Base-by-base conservation (phyloP, 2,113 vertebrate species). In the Oncorhynchus clarkii region DNA sequence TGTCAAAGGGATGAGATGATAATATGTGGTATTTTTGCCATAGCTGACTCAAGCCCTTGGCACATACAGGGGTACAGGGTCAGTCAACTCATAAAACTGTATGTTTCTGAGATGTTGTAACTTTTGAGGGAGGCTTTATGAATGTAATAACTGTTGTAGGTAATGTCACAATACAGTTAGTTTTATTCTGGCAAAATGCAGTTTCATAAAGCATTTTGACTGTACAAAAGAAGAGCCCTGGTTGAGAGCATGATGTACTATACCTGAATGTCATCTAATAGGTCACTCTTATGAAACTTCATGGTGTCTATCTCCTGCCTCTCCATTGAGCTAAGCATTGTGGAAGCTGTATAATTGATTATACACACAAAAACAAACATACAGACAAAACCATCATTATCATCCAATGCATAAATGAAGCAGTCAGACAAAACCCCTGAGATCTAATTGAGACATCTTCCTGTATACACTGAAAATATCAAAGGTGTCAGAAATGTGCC, bases 191-290 rank as follows among this genome's bases (percentile, higher is more conserved):
- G 5, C 20, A 64, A 16, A 64, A 22, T 64, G 2, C n/a, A 64
- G n/a, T 22, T 14, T 22, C 60, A 39, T 39, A 66, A 66, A 20
- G 20, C 59, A n/a, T 22, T 60, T 60, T 60, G 59, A 62, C 59
- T 62, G 59, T 22, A 11, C 5, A 24, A 9, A 62, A n/a, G n/a
- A 62, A 62, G 0, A 62, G 39, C 39, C 9, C 22, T 22, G n/a
- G 18, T 22, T 62, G 54, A 57, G 59, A 62, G 59, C 0, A 62
- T 80, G 69, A 71, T 45, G 1, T 24, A 16, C 9, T 14, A 22
- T 88, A 96, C 95, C 95, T 95, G 91, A 80, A 96, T 96, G 78
- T 96, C 95, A 31, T 95, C 95, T 78, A 94, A 82, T 59, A 95
- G 91, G 72, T 94, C 90, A 39, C 81, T 86, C 79, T 84, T 93